Percentiles rank a stretch among this genome's conserved stretches.
Conservation (phyloP, 2,797 vertebrate genomes). For the Gallinago nigripennis region DNA sequence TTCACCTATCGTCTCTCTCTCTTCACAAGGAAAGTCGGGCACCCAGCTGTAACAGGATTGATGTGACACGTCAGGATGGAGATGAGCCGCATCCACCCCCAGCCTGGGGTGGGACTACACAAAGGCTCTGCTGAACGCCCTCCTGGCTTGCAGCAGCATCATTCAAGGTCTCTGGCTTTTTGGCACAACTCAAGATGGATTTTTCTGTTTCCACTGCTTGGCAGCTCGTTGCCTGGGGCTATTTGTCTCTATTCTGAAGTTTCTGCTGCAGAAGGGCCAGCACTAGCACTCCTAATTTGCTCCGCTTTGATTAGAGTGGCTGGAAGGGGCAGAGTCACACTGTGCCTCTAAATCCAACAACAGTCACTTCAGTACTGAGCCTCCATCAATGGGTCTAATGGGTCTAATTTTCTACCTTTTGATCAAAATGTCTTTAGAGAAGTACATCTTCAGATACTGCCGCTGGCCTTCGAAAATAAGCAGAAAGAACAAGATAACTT, state of each 20-base stretch:
- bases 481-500: slow-evolving; percentile 15
- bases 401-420: slow-evolving; percentile 34
- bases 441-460: neutral
- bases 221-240: neutral
- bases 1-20: neutral
- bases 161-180: neutral
- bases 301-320: neutral
- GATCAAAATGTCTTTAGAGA: neutral
- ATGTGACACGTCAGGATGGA: rapidly evolving
- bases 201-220: neutral
- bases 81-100: rapidly evolving
- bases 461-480: neutral
- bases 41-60: neutral
- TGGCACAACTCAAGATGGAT: neutral
- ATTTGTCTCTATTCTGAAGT: neutral
- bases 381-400: neutral
- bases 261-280: neutral
- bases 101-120: rapidly evolving
- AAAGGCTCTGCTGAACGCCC: neutral
- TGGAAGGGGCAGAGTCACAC: neutral
- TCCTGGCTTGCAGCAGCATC: neutral
- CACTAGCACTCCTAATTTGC: neutral
- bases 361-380: neutral
- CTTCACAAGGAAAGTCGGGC: neutral
- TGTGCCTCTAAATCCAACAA: neutral